A percentile compares a stretch with the other conserved stretches of the same genome.
Conservation (phyloP, 2,113 vertebrate species). For the Paralichthys olivaceus region DNA sequence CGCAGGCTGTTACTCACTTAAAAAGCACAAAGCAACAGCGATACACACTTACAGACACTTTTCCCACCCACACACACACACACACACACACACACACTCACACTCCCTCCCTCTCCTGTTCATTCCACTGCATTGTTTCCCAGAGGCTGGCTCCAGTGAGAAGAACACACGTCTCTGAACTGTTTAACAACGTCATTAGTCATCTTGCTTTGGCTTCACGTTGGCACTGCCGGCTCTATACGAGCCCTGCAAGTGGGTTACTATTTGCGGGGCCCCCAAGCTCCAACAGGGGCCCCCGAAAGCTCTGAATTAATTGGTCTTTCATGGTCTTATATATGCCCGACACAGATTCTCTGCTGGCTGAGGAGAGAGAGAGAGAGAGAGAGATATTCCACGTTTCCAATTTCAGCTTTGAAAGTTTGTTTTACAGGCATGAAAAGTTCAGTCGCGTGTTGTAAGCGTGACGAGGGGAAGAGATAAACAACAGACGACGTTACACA, state of each 20-base stretch:
- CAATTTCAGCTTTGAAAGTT: not conserved
- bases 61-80: constrained; percentile 7
- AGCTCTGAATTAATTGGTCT: constrained; percentile 48
- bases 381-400: not conserved
- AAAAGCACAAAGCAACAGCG: no score
- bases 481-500: constrained; percentile 1
- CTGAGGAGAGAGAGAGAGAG: not conserved
- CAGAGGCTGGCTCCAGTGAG: constrained; percentile 51
- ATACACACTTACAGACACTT: no score
- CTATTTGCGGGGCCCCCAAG: constrained; percentile 46
- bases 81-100: constrained; percentile 3
- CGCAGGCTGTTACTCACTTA: no score
- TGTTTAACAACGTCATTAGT: constrained; percentile 70
- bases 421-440: not conserved
- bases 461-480: constrained; percentile 4
- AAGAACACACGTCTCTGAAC: constrained; percentile 60
- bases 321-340: constrained; percentile 27
- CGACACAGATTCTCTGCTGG: not conserved
- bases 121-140: constrained; percentile 50
- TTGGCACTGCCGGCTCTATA: constrained; percentile 32
- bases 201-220: constrained; percentile 50
- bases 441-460: not conserved
- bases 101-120: constrained; percentile 33
- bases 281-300: constrained; percentile 42
- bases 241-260: constrained; percentile 63